Percentiles rank a stretch among this genome's conserved stretches.
These are phyloP conservation scores for Setophaga coronata DNA, from an alignment of 2,113 vertebrate species.

Conservation along the genomic window DNA sequence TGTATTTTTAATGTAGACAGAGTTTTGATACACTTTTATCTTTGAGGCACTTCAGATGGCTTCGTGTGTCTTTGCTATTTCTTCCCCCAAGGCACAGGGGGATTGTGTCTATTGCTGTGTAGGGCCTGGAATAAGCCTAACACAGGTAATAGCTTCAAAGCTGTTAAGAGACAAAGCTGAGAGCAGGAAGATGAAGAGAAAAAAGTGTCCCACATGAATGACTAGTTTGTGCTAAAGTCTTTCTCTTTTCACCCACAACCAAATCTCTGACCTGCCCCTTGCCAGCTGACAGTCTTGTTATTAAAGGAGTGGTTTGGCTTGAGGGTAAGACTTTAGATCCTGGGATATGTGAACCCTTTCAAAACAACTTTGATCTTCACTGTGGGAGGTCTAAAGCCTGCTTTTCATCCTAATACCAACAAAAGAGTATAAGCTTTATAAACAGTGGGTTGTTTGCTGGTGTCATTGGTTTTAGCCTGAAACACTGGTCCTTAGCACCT, in stretches of 20 bases:
- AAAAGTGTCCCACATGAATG: not conserved
- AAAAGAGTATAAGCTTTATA: not conserved
- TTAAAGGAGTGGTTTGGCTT: not conserved
- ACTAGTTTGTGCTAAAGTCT: not conserved
- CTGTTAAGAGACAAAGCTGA: not conserved
- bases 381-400: not conserved
- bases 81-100: not conserved
- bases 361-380: not conserved
- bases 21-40: not conserved
- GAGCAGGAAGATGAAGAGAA: not conserved
- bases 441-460: not conserved
- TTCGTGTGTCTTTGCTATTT: not conserved
- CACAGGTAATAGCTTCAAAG: not conserved
- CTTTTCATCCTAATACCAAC: not conserved
- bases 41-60: not conserved
- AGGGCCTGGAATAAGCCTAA: not conserved
- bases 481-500: not conserved
- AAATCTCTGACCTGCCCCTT: not conserved
- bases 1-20: not conserved
- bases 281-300: not conserved
- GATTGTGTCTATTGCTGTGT: not conserved
- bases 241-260: not conserved
- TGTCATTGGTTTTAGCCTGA: not conserved
- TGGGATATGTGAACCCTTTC: not conserved
- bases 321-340: not conserved